Conservation (phyloP, 2,888 invertebrate species). For the Electrophaes corylata region DNA sequence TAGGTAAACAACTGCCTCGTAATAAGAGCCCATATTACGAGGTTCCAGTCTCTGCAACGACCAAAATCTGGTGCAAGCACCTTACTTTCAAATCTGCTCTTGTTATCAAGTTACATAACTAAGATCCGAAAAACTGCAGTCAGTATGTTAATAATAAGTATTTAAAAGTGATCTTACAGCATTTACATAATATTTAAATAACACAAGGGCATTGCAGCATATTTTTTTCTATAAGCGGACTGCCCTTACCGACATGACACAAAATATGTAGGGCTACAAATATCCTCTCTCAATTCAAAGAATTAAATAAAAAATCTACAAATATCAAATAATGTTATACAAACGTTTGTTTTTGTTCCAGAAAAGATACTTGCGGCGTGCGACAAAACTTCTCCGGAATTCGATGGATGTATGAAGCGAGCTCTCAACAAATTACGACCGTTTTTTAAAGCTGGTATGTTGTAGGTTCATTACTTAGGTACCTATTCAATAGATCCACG, state of each 20-base stretch:
- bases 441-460: conserved; percentile 88
- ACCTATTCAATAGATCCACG: too few species aligned
- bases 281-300: too few species aligned
- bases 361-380: conserved; percentile 85
- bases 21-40: not conserved
- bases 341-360: conserved; percentile 48
- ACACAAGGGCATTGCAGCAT: conserved; percentile 1
- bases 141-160: not conserved
- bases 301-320: too few species aligned
- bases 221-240: not conserved
- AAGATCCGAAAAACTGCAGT: conserved; percentile 20
- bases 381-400: conserved; percentile 84
- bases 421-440: conserved; percentile 88
- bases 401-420: conserved; percentile 89
- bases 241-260: not conserved
- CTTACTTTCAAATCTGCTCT: conserved; percentile 34
- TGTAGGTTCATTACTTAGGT: not conserved
- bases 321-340: too few species aligned
- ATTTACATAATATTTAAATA: conserved; percentile 7
- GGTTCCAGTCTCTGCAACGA: conserved; percentile 1
- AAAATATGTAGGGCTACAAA: too few species aligned
- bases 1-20: not conserved
- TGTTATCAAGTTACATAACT: conserved; percentile 37
- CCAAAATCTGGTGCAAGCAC: conserved; percentile 2
- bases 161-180: conserved; percentile 14